Evolutionary conservation across 2,797 vertebrate genomes (phyloP).

Genomic region (Hydrolagus colliei): DNA sequence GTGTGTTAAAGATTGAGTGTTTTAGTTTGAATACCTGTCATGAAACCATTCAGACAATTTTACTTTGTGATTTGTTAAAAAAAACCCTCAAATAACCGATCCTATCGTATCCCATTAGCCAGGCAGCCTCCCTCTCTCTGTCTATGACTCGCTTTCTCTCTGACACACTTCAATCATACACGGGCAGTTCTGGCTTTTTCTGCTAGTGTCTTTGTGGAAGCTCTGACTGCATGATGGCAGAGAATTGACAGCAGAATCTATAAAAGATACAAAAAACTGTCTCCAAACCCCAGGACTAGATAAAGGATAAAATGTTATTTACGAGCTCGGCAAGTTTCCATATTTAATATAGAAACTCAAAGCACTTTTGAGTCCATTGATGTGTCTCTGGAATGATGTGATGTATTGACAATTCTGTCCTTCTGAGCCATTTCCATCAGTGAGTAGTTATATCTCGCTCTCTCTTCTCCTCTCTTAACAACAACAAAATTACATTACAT

Average conservation of each 20-base stretch:
- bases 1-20: neutral
- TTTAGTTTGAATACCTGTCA: constrained; percentile 1
- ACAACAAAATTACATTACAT: too few relatives aligned
- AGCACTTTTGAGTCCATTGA: neutral
- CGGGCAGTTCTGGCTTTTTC: neutral
- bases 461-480: neutral
- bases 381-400: neutral
- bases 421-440: neutral
- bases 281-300: too few relatives aligned
- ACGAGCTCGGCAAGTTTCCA: neutral
- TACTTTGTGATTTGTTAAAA: neutral
- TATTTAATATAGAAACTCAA: neutral
- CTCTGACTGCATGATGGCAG: neutral
- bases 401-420: neutral
- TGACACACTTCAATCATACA: neutral
- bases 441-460: neutral
- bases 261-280: neutral
- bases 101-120: neutral
- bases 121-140: too few relatives aligned
- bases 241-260: neutral
- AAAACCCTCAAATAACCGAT: neutral
- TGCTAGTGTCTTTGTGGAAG: neutral
- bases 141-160: neutral
- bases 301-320: neutral
- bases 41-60: neutral